Evolutionary conservation across 1,140 invertebrate genomes (phyloP).

Genomic region (Drosophila grimshawi): DNA sequence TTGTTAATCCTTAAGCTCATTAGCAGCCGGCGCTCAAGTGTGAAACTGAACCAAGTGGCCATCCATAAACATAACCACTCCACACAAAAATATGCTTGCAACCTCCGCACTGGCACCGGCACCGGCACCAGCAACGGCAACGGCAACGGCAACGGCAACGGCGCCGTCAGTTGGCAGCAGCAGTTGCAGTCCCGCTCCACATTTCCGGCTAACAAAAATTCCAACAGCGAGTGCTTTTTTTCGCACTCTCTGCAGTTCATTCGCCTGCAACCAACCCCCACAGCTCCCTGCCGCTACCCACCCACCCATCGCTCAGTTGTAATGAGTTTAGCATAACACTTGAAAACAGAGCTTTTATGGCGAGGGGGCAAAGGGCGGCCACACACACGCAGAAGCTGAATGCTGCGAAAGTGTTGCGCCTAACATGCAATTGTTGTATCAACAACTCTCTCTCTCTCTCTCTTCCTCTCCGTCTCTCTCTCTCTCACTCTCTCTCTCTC

Average conservation of each 20-base stretch:
- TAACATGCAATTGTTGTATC: conserved; percentile 70
- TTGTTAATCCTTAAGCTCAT: conserved; percentile 74
- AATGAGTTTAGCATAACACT: conserved; percentile 57
- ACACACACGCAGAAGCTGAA: conserved; percentile 37
- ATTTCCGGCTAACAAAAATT: conserved; percentile 50
- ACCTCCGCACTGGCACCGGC: neutral
- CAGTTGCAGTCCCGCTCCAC: neutral
- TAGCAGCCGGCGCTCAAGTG: conserved; percentile 74
- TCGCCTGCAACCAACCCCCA: neutral
- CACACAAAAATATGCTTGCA: neutral
- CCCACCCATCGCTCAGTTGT: neutral
- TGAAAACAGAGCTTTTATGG: conserved; percentile 11
- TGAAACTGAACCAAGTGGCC: conserved; percentile 77
- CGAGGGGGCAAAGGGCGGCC: neutral
- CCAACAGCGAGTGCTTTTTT: conserved; percentile 14
- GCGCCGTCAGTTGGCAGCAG: neutral
- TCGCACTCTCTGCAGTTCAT: conserved; percentile 35
- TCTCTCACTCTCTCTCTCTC: neutral
- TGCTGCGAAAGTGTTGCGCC: conserved; percentile 61
- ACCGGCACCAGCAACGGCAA: neutral
- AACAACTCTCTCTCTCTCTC: neutral
- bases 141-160: neutral
- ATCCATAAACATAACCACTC: conserved; percentile 61
- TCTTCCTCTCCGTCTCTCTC: neutral
- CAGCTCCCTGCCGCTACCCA: neutral